Percentiles rank a stretch among this genome's conserved stretches.
These are phyloP conservation scores for Syrmaticus mikado DNA, from an alignment of 2,113 vertebrate genomes.

Conservation along the genomic window DNA sequence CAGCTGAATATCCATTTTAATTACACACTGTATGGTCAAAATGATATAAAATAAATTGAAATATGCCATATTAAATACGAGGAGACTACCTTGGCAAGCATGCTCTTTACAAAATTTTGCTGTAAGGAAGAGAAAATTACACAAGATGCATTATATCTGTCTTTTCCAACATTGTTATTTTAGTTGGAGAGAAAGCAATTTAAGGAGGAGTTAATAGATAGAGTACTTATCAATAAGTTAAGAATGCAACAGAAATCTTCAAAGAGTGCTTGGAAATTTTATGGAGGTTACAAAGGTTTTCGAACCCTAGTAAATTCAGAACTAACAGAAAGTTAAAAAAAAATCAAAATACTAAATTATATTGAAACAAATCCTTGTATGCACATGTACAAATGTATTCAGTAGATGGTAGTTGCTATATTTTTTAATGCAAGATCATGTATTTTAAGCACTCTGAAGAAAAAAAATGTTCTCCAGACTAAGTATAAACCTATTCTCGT, in stretches of 20 bases:
- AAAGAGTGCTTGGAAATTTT: neutral
- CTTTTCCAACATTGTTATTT: neutral
- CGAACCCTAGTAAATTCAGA: neutral
- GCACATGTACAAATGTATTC: neutral
- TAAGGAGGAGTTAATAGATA: neutral
- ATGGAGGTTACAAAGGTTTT: neutral
- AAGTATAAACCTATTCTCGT: neutral
- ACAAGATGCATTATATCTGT: neutral
- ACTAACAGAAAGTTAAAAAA: neutral
- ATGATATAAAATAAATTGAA: constrained; percentile 1
- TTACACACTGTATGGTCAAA: constrained; percentile 30
- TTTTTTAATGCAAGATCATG: neutral
- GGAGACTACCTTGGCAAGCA: constrained; percentile 39
- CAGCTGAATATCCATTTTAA: constrained; percentile 37
- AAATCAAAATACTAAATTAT: neutral
- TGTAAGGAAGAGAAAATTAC: neutral
- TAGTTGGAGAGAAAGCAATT: neutral
- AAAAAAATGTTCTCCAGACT: neutral
- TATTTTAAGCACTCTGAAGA: neutral
- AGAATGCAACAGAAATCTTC: neutral
- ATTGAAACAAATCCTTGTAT: neutral
- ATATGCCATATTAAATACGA: constrained; percentile 29
- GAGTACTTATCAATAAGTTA: neutral
- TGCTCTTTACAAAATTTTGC: neutral
- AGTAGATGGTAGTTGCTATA: neutral